phyloP scores from a whole-genome alignment of 2,113 vertebrate species.

The Amblyornis subalaris region DNA sequence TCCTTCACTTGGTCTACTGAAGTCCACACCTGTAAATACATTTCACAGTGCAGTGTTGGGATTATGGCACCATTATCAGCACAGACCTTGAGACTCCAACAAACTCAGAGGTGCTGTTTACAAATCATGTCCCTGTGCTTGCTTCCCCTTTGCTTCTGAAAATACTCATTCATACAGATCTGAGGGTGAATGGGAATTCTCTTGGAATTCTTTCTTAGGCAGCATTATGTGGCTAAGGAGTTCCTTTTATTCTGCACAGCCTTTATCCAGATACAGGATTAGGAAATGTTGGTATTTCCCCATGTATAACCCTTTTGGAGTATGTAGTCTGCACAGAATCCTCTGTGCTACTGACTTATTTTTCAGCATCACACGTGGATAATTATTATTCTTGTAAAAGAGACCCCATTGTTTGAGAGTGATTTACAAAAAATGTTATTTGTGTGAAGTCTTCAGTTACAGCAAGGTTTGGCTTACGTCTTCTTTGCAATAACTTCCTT shows the following conservation, averaged over 20 bases:
- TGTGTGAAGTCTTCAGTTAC: rapidly evolving
- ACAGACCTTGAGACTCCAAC: rapidly evolving
- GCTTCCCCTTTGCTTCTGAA: not conserved
- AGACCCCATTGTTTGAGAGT: not conserved
- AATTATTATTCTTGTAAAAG: not conserved
- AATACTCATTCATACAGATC: not conserved
- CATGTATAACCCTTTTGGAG: not conserved
- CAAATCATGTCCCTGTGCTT: not conserved
- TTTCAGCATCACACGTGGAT: not conserved
- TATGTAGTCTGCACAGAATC: not conserved
- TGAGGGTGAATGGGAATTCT: not conserved
- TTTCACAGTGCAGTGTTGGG: not conserved
- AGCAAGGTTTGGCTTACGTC: not conserved
- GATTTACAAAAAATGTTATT: not conserved
- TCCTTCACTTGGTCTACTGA: not conserved
- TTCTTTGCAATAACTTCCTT: not conserved
- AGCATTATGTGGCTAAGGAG: not conserved
- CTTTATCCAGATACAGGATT: rapidly evolving
- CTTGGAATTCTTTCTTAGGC: not conserved
- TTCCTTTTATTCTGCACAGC: not conserved
- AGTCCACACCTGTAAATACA: not conserved
- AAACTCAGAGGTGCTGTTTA: not conserved
- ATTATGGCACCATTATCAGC: not conserved
- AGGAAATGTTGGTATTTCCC: not conserved
- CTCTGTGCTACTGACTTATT: not conserved